Evolutionary conservation across 2,113 vertebrate genomes (phyloP).

Genomic region (Hippopotamus amphibius): DNA sequence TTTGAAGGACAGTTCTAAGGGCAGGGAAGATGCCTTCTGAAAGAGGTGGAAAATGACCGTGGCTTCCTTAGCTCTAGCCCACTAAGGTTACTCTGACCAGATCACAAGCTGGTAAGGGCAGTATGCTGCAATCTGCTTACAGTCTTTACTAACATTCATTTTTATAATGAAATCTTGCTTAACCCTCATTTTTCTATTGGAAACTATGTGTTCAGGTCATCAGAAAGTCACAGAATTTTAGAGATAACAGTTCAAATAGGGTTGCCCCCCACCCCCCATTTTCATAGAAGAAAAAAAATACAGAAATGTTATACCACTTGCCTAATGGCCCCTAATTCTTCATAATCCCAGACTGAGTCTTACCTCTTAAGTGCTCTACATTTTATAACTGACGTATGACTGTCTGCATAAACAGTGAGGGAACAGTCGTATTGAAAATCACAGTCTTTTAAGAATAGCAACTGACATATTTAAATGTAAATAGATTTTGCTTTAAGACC

Average conservation of each 20-base stretch:
- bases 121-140: not conserved
- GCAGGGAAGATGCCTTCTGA: not conserved
- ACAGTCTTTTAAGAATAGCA: not conserved
- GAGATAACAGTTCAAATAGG: conserved; percentile 34
- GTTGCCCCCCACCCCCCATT: not conserved
- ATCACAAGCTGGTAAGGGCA: conserved; percentile 8
- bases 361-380: not conserved
- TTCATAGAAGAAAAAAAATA: not conserved
- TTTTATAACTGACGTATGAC: not conserved
- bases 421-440: not conserved
- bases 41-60: not conserved
- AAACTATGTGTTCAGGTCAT: not conserved
- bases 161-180: conserved; percentile 42
- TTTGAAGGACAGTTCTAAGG: not conserved
- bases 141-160: not conserved
- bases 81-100: not conserved
- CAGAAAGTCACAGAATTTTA: conserved; percentile 11
- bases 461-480: not conserved
- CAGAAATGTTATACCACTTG: not conserved
- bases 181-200: conserved; percentile 17
- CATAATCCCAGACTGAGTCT: not conserved
- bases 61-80: not conserved
- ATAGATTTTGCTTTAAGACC: conserved; percentile 37
- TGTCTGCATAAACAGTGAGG: not conserved
- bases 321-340: not conserved